Conservation (phyloP, 1,140 invertebrate genomes). For the Mizuhopecten yessoensis region DNA sequence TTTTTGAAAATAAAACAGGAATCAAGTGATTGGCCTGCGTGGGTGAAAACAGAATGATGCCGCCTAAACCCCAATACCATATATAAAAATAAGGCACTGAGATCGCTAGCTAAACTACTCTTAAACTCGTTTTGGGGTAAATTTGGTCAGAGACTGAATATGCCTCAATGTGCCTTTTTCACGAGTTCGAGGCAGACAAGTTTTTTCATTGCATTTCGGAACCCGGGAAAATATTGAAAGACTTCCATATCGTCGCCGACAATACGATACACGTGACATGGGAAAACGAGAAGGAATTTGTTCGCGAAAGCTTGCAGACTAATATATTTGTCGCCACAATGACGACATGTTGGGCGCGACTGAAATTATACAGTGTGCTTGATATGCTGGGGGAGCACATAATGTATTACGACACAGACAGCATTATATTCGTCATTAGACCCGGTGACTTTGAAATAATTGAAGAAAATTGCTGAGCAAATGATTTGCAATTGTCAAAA, state of each 20-base stretch:
- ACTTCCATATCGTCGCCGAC: constrained; percentile 63
- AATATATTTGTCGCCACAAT: constrained; percentile 81
- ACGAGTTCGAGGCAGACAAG: constrained; percentile 59
- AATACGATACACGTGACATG: constrained; percentile 56
- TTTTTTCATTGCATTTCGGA: constrained; percentile 75
- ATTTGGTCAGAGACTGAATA: constrained; percentile 65
- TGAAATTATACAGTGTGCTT: constrained; percentile 81
- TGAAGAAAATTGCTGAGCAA: too few species aligned
- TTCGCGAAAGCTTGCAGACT: constrained; percentile 57
- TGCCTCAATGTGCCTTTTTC: constrained; percentile 58
- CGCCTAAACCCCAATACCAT: constrained; percentile 79
- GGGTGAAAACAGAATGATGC: constrained; percentile 58
- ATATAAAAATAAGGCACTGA: constrained; percentile 77
- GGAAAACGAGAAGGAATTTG: constrained; percentile 9
- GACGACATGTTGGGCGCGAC: constrained; percentile 81
- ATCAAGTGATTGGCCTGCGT: constrained; percentile 65
- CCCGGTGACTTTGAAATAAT: constrained; percentile 20
- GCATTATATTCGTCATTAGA: constrained; percentile 51
- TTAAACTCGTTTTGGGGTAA: constrained; percentile 77
- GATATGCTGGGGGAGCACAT: constrained; percentile 74
- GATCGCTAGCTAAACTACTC: constrained; percentile 69
- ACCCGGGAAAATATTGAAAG: constrained; percentile 52
- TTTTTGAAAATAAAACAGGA: constrained; percentile 72
- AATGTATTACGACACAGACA: constrained; percentile 83
- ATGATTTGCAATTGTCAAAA: too few species aligned